phyloP scores from a whole-genome alignment of 2,113 vertebrate species.

The Axis porcinus region DNA sequence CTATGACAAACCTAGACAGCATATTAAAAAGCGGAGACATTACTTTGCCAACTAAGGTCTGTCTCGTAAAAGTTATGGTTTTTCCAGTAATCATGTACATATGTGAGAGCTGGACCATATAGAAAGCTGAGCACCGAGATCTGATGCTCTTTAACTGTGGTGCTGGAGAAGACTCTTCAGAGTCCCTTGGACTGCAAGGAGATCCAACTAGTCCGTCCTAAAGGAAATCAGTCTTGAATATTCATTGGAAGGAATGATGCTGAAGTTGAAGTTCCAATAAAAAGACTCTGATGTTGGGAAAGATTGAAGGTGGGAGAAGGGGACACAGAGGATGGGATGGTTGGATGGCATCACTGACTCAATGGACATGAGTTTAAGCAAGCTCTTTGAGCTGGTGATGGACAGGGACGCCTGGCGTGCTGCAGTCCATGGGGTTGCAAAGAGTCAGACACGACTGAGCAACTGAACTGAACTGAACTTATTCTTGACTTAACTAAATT shows the following conservation, averaged over 20 bases:
- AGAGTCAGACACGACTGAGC: not conserved
- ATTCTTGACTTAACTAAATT: not conserved
- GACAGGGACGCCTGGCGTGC: rapidly evolving
- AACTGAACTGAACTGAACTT: not conserved
- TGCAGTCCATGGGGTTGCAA: not conserved
- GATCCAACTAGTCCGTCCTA: not conserved
- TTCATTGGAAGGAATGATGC: not conserved
- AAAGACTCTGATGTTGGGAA: not conserved
- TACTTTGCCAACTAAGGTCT: not conserved
- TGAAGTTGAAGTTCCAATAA: not conserved
- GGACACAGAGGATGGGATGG: not conserved
- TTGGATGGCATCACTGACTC: not conserved
- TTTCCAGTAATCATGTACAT: not conserved
- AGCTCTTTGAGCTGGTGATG: not conserved
- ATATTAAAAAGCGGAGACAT: not conserved
- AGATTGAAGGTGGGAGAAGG: not conserved
- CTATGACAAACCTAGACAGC: not conserved
- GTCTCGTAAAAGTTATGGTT: not conserved
- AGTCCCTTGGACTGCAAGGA: not conserved
- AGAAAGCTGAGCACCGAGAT: not conserved
- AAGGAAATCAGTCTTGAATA: not conserved
- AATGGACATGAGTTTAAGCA: not conserved
- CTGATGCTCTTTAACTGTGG: not conserved
- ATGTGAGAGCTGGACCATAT: not conserved
- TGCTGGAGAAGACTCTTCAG: not conserved